Evolutionary conservation across 1,140 invertebrate species (phyloP), one percentile per base, ranked within the genome.

Genomic region (Anastatus disparis): DNA sequence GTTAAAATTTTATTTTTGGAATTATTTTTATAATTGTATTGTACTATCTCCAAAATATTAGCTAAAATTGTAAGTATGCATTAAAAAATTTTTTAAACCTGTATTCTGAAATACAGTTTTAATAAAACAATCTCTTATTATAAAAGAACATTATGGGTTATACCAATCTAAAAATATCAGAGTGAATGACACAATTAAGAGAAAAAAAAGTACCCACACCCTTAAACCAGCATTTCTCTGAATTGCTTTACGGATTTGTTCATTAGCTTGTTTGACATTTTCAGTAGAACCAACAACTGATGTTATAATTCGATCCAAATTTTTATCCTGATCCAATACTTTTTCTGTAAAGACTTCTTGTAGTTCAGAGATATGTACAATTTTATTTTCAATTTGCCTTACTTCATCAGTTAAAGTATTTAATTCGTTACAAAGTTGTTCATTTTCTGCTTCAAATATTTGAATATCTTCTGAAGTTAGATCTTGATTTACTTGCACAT

Each of bases 81-180:
- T n/a, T n/a, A n/a, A n/a, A n/a, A n/a, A n/a, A n/a, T n/a, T n/a
- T n/a, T n/a, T n/a, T n/a, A n/a, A n/a, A n/a, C n/a, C n/a, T n/a
- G n/a, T n/a, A n/a, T n/a, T n/a, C n/a, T n/a, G n/a, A n/a, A n/a
- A n/a, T n/a, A n/a, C n/a, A n/a, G n/a, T n/a, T n/a, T n/a, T n/a
- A n/a, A n/a, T n/a, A n/a, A n/a, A n/a, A n/a, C n/a, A n/a, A n/a
- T n/a, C n/a, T n/a, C n/a, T n/a, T n/a, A n/a, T n/a, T n/a, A n/a
- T n/a, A n/a, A n/a, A n/a, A n/a, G n/a, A n/a, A n/a, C n/a, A n/a
- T 92, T 89, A 97, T 79, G 95, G 93, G 89, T 99, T 99, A 82
- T 99, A 99, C 97, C 97, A 99, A 87, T 99, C 96, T 42, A 99
- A 88, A 84, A 99, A 99, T 17, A 99, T 86, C 46, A 99, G 86